Evolutionary conservation across 2,797 vertebrate species (phyloP).

Genomic region (Myripristis jacobus): DNA sequence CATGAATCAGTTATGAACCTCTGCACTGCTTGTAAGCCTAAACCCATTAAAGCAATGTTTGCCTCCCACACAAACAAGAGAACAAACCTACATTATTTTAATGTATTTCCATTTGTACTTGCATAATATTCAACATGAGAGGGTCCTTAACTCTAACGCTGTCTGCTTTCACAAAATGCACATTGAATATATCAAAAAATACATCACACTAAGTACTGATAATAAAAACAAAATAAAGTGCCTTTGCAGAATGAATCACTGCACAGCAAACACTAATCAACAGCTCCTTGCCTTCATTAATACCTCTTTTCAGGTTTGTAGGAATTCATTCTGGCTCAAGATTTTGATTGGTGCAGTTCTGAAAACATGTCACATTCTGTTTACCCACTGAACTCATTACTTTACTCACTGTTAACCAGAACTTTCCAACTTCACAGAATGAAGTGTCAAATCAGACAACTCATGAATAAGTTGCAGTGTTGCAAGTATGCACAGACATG

Average conservation of each 20-base stretch:
- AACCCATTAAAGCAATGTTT: slow-evolving; percentile 44
- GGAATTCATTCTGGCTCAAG: background rate
- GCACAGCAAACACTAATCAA: background rate
- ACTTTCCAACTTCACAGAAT: too few species aligned
- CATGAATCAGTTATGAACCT: slow-evolving; percentile 56
- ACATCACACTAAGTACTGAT: background rate
- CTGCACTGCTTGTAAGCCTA: slow-evolving; percentile 27
- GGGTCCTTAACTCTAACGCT: slow-evolving; percentile 1
- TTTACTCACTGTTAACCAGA: too few species aligned
- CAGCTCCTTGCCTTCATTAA: background rate
- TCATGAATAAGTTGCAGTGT: too few species aligned
- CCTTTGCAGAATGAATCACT: background rate
- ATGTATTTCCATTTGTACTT: slow-evolving; percentile 14
- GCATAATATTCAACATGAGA: slow-evolving; percentile 33
- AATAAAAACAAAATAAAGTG: background rate
- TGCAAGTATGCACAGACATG: too few species aligned
- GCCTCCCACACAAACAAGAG: slow-evolving; percentile 38
- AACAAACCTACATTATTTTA: slow-evolving; percentile 31
- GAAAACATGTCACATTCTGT: too few species aligned
- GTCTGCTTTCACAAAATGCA: slow-evolving; percentile 4
- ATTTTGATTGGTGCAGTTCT: background rate
- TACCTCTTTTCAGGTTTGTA: background rate
- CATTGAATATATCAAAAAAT: background rate
- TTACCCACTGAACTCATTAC: too few species aligned
- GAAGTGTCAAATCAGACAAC: too few species aligned